Percentiles rank a stretch among this genome's conserved stretches.
These are phyloP conservation scores for Silurus lanzhouensis DNA, from an alignment of 2,797 vertebrate species.

Conservation along the genomic window DNA sequence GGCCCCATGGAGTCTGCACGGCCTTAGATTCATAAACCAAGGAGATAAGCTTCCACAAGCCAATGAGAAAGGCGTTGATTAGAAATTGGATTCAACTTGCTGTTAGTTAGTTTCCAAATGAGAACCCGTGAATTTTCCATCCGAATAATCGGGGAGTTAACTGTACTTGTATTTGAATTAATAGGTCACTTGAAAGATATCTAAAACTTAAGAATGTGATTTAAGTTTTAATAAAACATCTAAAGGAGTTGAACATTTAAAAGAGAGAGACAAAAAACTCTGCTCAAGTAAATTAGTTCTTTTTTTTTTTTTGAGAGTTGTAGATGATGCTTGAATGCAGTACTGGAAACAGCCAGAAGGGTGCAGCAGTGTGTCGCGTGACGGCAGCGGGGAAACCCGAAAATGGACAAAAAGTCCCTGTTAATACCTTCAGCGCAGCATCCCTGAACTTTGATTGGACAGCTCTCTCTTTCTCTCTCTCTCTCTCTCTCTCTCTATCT, in stretches of 20 bases:
- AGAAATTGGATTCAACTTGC: no score
- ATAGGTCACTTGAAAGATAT: not conserved
- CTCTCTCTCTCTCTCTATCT: constrained; percentile 7
- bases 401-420: not conserved
- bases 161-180: not conserved
- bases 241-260: not conserved
- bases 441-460: constrained; percentile 18
- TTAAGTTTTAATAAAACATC: not conserved
- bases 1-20: no score
- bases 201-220: not conserved
- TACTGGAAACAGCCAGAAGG: constrained; percentile 8
- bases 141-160: no score
- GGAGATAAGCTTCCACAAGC: no score
- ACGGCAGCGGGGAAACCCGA: not conserved
- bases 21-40: no score
- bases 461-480: not conserved
- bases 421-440: constrained; percentile 6
- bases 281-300: not conserved
- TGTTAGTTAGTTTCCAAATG: no score
- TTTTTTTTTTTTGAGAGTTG: not conserved
- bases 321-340: not conserved
- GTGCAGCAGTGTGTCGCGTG: not conserved
- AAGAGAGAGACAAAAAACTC: not conserved
- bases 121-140: no score
- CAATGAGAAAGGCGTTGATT: no score